A percentile compares a stretch with the other conserved stretches of the same genome.
phyloP scores from a whole-genome alignment of 1,140 invertebrate species.

The Artemia franciscana region DNA sequence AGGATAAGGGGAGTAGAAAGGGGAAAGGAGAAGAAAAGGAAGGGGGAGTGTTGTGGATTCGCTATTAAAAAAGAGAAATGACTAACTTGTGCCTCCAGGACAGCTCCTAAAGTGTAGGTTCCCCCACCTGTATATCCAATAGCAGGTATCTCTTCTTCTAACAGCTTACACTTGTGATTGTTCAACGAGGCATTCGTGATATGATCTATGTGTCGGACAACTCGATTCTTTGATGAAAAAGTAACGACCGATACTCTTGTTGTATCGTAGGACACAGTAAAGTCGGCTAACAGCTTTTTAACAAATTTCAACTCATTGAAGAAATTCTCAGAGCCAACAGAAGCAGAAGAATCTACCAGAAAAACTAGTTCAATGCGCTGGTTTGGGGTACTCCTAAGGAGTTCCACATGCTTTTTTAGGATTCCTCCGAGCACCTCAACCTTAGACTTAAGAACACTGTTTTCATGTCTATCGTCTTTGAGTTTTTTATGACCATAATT shows the following conservation, averaged over 20 bases:
- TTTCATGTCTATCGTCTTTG: conserved; percentile 16
- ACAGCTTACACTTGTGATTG: conserved; percentile 35
- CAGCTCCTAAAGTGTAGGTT: conserved; percentile 39
- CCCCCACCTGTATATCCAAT: conserved; percentile 38
- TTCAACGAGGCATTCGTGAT: conserved; percentile 17
- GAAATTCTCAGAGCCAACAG: conserved; percentile 38
- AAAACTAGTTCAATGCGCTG: conserved; percentile 37
- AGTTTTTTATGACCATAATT: conserved; percentile 16
- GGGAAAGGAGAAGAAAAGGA: neutral
- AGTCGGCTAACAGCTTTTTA: conserved; percentile 40
- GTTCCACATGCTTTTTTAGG: conserved; percentile 27
- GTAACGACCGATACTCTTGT: conserved; percentile 38
- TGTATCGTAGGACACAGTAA: conserved; percentile 33
- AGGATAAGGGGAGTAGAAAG: too few relatives aligned
- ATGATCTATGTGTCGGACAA: conserved; percentile 34
- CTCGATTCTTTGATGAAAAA: conserved; percentile 32
- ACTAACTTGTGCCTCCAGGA: conserved; percentile 33
- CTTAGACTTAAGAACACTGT: conserved; percentile 24
- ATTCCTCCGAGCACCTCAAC: conserved; percentile 29
- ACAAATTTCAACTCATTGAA: conserved; percentile 42
- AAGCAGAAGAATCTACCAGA: conserved; percentile 39
- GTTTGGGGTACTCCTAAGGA: conserved; percentile 16
- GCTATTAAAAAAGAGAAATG: neutral
- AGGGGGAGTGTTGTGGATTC: neutral
- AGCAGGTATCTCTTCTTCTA: conserved; percentile 32